These are phyloP conservation scores for Nyctereutes procyonoides DNA, from an alignment of 2,113 vertebrate genomes.

Conservation along the genomic window DNA sequence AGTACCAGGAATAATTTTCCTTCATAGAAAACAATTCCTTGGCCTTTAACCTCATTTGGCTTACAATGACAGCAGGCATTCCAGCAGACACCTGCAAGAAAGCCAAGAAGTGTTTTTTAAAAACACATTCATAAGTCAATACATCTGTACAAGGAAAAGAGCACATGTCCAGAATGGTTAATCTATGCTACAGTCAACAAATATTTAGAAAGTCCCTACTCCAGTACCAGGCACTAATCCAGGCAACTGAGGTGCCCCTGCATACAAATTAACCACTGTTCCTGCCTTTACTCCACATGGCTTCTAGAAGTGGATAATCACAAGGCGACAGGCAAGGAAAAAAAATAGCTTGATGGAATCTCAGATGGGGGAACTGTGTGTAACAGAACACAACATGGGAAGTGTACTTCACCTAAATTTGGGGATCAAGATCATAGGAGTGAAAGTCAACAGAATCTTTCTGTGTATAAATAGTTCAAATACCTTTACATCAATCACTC, in stretches of 20 bases:
- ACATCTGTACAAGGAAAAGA: background rate
- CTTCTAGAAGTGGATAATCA: background rate
- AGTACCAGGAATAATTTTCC: background rate
- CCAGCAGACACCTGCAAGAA: background rate
- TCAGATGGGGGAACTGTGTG: background rate
- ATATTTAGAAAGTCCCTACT: background rate
- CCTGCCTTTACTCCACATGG: rapidly evolving
- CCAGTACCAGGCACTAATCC: background rate
- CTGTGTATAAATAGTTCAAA: background rate
- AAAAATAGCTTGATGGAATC: background rate
- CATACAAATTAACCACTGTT: rapidly evolving
- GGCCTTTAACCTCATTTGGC: background rate
- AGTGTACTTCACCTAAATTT: background rate
- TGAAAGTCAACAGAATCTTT: background rate
- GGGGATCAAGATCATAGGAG: rapidly evolving
- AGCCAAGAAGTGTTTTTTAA: background rate
- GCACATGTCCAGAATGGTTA: background rate
- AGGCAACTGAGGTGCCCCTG: rapidly evolving
- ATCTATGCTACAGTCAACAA: background rate
- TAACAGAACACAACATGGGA: background rate
- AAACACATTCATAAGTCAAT: background rate
- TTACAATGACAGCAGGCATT: background rate
- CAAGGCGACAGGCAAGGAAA: background rate
- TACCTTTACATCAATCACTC: background rate
- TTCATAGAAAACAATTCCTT: background rate